Conservation (phyloP, 2,888 invertebrate species). For the Drosophila nr. perissopoda region DNA sequence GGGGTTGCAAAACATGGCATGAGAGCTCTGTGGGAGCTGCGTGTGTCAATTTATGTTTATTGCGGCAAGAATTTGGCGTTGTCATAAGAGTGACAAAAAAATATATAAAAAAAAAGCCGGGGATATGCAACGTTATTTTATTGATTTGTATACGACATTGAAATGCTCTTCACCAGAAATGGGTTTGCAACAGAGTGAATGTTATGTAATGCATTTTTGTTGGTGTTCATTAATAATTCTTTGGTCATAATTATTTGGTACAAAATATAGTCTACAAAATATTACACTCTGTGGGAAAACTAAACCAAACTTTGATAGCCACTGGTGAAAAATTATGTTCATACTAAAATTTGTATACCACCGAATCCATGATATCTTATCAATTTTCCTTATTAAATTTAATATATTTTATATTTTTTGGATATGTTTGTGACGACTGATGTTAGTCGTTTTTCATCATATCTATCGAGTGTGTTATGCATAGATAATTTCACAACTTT, state of each 20-base stretch:
- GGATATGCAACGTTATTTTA: background rate
- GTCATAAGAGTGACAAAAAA: constrained; percentile 70
- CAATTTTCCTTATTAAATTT: background rate
- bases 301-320: background rate
- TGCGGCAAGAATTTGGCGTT: constrained; percentile 73
- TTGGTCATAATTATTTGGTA: background rate
- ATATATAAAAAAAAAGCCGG: background rate
- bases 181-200: background rate
- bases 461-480: background rate
- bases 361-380: background rate
- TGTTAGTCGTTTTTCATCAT: background rate
- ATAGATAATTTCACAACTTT: background rate
- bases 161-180: constrained; percentile 27
- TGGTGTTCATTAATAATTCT: background rate
- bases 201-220: background rate
- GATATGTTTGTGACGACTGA: background rate
- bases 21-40: constrained; percentile 17
- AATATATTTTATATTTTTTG: background rate
- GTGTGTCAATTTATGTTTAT: constrained; percentile 78
- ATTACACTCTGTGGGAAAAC: background rate
- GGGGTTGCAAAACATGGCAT: constrained; percentile 40
- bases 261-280: background rate
- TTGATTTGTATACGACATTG: constrained; percentile 1
- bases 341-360: fast-evolving
- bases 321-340: background rate